Evolutionary conservation across 2,888 invertebrate genomes (phyloP), one percentile per base, ranked within the genome.

Genomic region (Megaustenia siamemsis): DNA sequence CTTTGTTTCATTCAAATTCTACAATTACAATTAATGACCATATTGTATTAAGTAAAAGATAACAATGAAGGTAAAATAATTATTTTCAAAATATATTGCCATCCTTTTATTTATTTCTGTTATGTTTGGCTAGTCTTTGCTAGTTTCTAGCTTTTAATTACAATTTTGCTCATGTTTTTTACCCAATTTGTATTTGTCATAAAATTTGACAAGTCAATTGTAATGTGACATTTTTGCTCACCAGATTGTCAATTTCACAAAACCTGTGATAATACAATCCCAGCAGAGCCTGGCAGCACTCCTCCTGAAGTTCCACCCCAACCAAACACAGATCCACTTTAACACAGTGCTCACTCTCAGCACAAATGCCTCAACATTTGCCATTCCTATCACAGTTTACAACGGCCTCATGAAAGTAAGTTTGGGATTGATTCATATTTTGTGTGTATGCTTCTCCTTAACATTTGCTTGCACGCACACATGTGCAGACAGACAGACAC

Each of bases 311-410:
- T 94, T 95, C 89, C 95, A 95, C 90, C 94, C 94, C 86, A 91
- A 95, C 94, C 89, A 94, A 94, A 87, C 94, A 93, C 86, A 95
- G 90, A 94, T 96, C 86, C 95, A 96, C 90, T 94, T 96, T 86
- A 95, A 95, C 90, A 95, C 96, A 21, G 94, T 95, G 88, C 95
- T 97, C 89, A 94, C 95, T 68, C 94, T 97, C 79, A 95, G 96
- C 92, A 97, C 97, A 35, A 97, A 97, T 94, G 95, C 97, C 85
- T 96, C 97, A 45, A 95, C 95, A 63, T 95, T 97, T 89, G 94
- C 95, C 89, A 95, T 97, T 87, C 96, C 97, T 53, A 94, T 97
- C 86, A 93, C 96, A 79, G 96, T 96, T 91, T 97, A 97, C 93
- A 96, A 96, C 93, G 97, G 97, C 75, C 96, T 96, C 92, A 94